Evolutionary conservation across 2,797 vertebrate genomes (phyloP), one percentile per base, ranked within the genome.

Genomic region (Malacoraja senta): DNA sequence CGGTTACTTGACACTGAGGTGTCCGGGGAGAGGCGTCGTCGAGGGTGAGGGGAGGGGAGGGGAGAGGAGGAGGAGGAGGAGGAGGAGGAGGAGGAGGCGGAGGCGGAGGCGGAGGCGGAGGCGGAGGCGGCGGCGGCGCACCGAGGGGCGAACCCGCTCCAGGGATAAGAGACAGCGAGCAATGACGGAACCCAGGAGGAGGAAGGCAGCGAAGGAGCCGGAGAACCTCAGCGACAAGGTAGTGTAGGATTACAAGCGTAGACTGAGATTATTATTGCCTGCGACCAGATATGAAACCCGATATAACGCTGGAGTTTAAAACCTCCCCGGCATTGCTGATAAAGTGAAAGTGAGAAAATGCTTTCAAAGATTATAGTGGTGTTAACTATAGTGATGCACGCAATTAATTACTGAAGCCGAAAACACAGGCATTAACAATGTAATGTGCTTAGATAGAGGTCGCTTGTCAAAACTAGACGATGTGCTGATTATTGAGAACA

Each of bases 191-290:
- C 38, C 88, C 93, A 94, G 84, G 95, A 74, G 24, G 94, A 94
- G 96, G 95, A 95, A 94, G 72, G 95, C 94, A 1, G 95, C 93
- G 77, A 92, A 92, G 58, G 95, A 94, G 93, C 94, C 8, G 94
- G 94, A 95, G 94, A 95, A 94, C 93, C 94, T 94, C 44, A 96
- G 95, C 93, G 96, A 96, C 94, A 96, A 96, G 94, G 97, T 96
- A 94, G 44, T 53, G 44, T 96, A 95, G 68, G 24, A 38, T 65
- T n/a, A 35, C n/a, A 7, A 8, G 1, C 2, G n/a, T 35, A 68
- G 7, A 12, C 10, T 19, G 84, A 29, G n/a, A 88, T 63, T 53
- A 53, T 53, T 65, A 13, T 29, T n/a, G 84, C 35, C 8, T 88
- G 84, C 9, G 21, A 21, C 63, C 84, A 88, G 61, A 15, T 88